Evolutionary conservation across 2,797 vertebrate genomes (phyloP).

Genomic region (Hirundo rustica): DNA sequence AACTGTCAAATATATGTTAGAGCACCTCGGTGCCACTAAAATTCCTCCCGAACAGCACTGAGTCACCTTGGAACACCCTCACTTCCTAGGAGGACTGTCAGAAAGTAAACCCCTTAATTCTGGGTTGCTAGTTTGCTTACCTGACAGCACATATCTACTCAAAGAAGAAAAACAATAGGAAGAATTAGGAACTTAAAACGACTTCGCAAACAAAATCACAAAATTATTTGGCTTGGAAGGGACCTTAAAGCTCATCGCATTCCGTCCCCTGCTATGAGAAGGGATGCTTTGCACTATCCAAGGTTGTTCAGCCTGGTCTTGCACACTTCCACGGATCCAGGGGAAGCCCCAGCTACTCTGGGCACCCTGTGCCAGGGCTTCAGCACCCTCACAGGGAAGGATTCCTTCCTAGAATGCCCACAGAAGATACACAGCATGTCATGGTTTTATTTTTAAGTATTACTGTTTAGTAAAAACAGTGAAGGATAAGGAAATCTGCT

Average conservation of each 20-base stretch:
- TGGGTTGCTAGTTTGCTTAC: not conserved
- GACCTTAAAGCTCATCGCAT: accelerated
- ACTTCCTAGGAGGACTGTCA: not conserved
- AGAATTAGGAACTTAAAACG: not conserved
- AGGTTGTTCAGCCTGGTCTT: accelerated
- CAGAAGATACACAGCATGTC: accelerated
- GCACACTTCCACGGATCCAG: not conserved
- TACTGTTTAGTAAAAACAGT: too few relatives aligned
- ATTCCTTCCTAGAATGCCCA: not conserved
- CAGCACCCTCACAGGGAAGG: accelerated
- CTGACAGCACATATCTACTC: not conserved
- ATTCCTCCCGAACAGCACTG: not conserved
- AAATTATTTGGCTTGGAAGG: too few relatives aligned
- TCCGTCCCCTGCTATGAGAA: not conserved
- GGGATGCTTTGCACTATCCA: accelerated
- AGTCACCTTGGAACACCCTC: not conserved
- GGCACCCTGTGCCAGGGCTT: not conserved
- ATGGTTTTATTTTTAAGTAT: not conserved
- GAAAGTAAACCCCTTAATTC: not conserved
- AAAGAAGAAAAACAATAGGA: too few relatives aligned
- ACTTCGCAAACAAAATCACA: not conserved
- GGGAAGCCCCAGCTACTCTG: not conserved
- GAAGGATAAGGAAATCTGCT: accelerated
- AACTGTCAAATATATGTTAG: accelerated
- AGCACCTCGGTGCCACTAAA: not conserved